Evolutionary conservation across 2,888 invertebrate species (phyloP).

Genomic region (Automeris io): DNA sequence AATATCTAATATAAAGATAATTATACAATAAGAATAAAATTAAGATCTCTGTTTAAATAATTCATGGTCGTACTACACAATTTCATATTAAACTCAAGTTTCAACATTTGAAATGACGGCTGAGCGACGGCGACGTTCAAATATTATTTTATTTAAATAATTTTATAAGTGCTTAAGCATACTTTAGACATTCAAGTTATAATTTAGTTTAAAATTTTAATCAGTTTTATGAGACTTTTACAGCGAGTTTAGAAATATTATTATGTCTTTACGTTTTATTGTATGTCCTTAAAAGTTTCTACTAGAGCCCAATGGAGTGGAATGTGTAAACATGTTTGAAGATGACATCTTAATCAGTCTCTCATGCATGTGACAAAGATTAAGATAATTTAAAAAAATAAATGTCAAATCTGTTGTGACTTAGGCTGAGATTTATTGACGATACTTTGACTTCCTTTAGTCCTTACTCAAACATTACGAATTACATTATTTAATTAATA

Average conservation of each 20-base stretch:
- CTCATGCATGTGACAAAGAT: too few species aligned
- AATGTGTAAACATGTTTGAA: neutral
- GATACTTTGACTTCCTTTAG: too few species aligned
- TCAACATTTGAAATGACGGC: constrained; percentile 46
- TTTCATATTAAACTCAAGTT: constrained; percentile 42
- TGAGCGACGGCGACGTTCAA: constrained; percentile 45
- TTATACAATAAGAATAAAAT: too few species aligned
- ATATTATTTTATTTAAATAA: constrained; percentile 48
- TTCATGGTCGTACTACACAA: constrained; percentile 28
- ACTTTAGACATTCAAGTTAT: constrained; percentile 7
- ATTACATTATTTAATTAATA: too few species aligned
- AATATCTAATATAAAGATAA: too few species aligned
- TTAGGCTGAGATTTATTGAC: too few species aligned
- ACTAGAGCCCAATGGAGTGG: neutral
- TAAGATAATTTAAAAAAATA: too few species aligned
- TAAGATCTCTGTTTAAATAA: too few species aligned
- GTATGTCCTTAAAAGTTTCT: neutral
- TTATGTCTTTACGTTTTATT: neutral
- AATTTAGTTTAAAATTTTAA: constrained; percentile 3
- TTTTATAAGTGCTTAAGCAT: constrained; percentile 38
- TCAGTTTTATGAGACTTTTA: constrained; percentile 2
- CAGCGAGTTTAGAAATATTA: neutral
- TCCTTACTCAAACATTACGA: too few species aligned
- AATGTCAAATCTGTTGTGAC: too few species aligned
- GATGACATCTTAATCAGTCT: too few species aligned